Evolutionary conservation across 2,888 invertebrate genomes (phyloP), one percentile per base, ranked within the genome.

Genomic region (Steinernema hermaphroditum): DNA sequence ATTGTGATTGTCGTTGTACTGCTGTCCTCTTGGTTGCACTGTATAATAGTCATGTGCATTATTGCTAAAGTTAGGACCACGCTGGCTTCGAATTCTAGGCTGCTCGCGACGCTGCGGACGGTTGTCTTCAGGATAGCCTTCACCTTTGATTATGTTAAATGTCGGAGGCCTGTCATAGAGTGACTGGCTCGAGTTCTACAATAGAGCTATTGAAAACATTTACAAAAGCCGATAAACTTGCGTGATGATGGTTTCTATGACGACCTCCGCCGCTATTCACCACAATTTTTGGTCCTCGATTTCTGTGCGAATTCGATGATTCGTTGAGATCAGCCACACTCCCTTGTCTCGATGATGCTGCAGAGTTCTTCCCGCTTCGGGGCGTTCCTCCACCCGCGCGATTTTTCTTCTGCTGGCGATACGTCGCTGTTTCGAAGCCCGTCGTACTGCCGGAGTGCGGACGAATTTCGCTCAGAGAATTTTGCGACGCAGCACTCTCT

Each of bases 181-280:
- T 14, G 62, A 62, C 27, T 62, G 62, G 62, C 62, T 62, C 32
- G 62, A 62, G 29, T 62, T 62, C 62, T 62, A n/a, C 12, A 54
- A 8, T 2, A 2, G n/a, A 46, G n/a, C 8, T 12, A 41, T 41
- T 41, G 43, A 12, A 8, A 41, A 12, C 16, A 12, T 41, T 16
- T 16, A 19, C 46, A n/a, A 19, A 46, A 6, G 6, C 16, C 22
- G 46, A 16, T 2, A 16, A 46, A 37, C 22, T 19, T 9, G 16
- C 46, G 46, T 46, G 46, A n/a, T 46, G 46, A 6, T 46, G 46
- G 4, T 19, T 46, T 46, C 27, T n/a, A n/a, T n/a, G 27, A 8
- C 62, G 62, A 32, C 27, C 27, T 16, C 32, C 16, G 1, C 62
- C 62, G 16, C 32, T 14, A 9, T 32, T 32, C 62, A 29, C 62